Base-by-base conservation (phyloP, 92 coral and sea anemone genomes). In the Heteractis magnifica region DNA sequence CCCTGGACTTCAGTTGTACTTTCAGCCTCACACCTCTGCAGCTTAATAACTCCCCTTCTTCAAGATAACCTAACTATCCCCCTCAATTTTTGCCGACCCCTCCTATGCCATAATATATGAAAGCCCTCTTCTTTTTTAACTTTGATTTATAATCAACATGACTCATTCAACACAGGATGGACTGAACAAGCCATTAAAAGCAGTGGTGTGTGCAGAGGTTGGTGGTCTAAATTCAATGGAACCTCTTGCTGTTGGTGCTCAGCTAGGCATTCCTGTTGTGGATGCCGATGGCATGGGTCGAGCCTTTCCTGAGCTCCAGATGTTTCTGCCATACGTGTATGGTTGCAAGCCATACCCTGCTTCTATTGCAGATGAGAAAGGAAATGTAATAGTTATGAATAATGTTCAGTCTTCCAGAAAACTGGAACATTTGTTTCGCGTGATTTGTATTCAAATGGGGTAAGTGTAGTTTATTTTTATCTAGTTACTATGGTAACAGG, bases 261-360 rank as follows among this genome's bases (percentile, higher is more conserved):
- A 90, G 41, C 87, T 90, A 20, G 92, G 96, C 51, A 81, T 96
- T 49, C 99, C 99, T 76, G 91, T 94, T 79, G 98, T 96, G 19
- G 99, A 96, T 74, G 98, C 94, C 50, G 99, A 96, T 87, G 98
- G 98, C 84, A 96, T 96, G 99, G 99, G 99, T 11, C 98, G 99
- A 83, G 99, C 99, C 41, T 96, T 96, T 84, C 99, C 99, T 56
- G 95, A 94, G 81, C 86, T 96, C 52, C 97, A 94, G 50, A 96
- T 96, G 99, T 87, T 90, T 77, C 53, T 89, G 65, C 99, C 99
- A 12, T 91, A 85, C 77, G 92, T 96, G 20, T 83, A 87, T 72
- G 99, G 97, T 19, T 82, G 88, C 34, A 85, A 82, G 26, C 86
- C 98, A 15, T 84, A 90, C 83, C 98, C 98, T 52, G 89, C 92